These are phyloP conservation scores for Clarias platycephalus DNA, from an alignment of 2,797 vertebrate genomes.

Conservation along the genomic window DNA sequence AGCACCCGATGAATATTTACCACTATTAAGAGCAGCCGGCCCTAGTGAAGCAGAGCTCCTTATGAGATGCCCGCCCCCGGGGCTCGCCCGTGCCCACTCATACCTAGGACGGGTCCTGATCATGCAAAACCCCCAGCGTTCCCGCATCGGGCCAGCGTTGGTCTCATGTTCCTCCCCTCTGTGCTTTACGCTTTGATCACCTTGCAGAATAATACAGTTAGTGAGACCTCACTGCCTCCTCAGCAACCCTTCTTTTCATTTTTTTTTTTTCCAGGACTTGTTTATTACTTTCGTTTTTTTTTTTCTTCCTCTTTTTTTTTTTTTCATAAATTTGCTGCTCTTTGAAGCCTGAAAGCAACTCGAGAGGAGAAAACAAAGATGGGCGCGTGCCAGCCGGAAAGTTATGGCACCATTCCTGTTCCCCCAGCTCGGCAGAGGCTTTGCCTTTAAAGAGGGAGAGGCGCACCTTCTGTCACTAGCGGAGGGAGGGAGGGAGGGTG, in stretches of 20 bases:
- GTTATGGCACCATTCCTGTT: constrained; percentile 81
- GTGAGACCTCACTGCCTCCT: constrained; percentile 75
- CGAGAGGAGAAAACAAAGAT: constrained; percentile 78
- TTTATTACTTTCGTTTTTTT: constrained; percentile 55
- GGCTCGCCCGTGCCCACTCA: constrained; percentile 28
- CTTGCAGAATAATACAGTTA: constrained; percentile 81
- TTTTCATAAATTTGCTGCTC: constrained; percentile 72
- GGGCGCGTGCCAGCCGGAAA: constrained; percentile 79
- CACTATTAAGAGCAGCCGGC: constrained; percentile 64
- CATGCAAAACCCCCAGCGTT: background rate
- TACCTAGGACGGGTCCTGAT: constrained; percentile 36
- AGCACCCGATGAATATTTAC: constrained; percentile 75
- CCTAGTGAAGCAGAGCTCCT: constrained; percentile 44
- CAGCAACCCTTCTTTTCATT: constrained; percentile 41
- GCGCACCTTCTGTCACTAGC: constrained; percentile 65
- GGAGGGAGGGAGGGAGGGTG: constrained; percentile 55
- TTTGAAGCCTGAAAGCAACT: constrained; percentile 82
- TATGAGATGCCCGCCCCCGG: constrained; percentile 48
- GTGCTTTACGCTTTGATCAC: constrained; percentile 73
- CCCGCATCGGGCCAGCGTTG: constrained; percentile 48
- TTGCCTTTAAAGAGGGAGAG: constrained; percentile 75
- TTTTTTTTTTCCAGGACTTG: constrained; percentile 39
- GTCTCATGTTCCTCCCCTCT: constrained; percentile 60
- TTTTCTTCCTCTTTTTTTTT: background rate
- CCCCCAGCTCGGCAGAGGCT: constrained; percentile 74